phyloP scores from a whole-genome alignment of 2,113 vertebrate species.

The Sceloporus undulatus region DNA sequence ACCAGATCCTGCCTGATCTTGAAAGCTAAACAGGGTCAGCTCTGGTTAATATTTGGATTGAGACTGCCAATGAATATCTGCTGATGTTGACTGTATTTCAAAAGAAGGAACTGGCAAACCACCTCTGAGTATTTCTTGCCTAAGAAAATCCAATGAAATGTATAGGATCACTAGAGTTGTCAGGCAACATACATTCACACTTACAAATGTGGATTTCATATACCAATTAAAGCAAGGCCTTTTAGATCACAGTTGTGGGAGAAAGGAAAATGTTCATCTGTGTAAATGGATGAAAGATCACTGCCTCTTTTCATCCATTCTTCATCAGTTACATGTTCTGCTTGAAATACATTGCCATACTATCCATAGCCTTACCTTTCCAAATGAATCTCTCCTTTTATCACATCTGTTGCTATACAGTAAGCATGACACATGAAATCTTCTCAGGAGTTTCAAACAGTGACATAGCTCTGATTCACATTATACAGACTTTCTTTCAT shows the following conservation, averaged over 20 bases:
- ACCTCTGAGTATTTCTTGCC: no score
- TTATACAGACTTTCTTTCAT: neutral
- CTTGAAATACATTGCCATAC: rapidly evolving
- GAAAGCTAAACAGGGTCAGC: no score
- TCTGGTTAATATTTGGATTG: no score
- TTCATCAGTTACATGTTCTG: neutral
- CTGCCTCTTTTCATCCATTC: neutral
- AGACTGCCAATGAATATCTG: no score
- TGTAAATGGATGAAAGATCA: neutral
- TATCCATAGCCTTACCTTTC: neutral
- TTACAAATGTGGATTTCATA: neutral
- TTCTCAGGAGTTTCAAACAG: neutral
- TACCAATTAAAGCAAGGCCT: neutral
- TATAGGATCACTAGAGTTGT: no score
- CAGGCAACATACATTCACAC: no score
- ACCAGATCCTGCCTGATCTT: no score
- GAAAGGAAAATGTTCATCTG: neutral
- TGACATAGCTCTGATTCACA: neutral
- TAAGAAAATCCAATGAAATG: no score
- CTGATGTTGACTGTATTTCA: no score
- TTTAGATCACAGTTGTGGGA: neutral
- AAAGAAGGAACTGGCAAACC: no score
- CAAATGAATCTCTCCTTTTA: neutral
- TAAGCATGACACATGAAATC: neutral
- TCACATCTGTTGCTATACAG: neutral